phyloP scores from a whole-genome alignment of 2,888 invertebrate genomes.

The Caenorhabditis becei region DNA sequence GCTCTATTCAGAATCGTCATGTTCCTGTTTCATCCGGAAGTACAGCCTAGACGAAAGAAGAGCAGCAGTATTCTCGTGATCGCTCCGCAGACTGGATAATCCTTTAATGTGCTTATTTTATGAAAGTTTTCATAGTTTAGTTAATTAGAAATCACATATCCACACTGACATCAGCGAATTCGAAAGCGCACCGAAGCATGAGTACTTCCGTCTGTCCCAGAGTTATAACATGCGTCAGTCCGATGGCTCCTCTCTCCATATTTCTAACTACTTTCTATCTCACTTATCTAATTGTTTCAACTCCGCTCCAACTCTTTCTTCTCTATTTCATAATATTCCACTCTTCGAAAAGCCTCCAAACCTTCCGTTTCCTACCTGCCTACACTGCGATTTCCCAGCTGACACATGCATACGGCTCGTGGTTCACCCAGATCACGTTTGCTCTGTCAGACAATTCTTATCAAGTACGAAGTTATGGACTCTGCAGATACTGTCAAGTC shows the following conservation, averaged over 20 bases:
- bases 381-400: conserved; percentile 1
- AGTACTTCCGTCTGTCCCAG: too few species aligned
- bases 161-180: too few species aligned
- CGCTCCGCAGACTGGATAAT: background rate
- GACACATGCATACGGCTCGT: background rate
- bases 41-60: conserved; percentile 9
- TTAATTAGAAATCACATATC: too few species aligned
- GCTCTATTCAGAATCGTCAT: conserved; percentile 43
- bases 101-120: background rate
- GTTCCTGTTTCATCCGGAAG: conserved; percentile 27
- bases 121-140: too few species aligned
- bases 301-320: background rate
- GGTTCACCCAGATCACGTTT: background rate
- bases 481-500: background rate
- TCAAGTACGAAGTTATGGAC: background rate
- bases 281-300: background rate
- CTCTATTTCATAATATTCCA: conserved; percentile 5
- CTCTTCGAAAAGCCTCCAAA: background rate
- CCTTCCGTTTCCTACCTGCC: conserved; percentile 1
- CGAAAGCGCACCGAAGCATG: too few species aligned
- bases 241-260: too few species aligned
- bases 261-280: background rate
- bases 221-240: too few species aligned
- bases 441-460: background rate
- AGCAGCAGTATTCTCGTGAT: conserved; percentile 6